These are phyloP conservation scores for Sarcophaga bullata DNA, from an alignment of 1,140 invertebrate genomes.

Conservation along the genomic window DNA sequence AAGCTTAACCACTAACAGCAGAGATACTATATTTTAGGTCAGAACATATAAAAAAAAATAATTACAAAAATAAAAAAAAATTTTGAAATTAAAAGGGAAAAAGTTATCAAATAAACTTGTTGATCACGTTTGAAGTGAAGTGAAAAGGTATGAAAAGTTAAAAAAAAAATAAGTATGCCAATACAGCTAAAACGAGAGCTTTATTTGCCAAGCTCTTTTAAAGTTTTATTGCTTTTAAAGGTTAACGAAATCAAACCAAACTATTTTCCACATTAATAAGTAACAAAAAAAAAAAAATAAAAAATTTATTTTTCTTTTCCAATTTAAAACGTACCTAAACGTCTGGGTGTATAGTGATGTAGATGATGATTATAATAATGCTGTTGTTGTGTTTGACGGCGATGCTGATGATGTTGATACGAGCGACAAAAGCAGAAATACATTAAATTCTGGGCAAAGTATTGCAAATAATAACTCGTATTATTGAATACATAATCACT, in stretches of 20 bases:
- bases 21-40: not conserved
- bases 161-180: no score
- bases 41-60: not conserved
- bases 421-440: slow-evolving; percentile 28
- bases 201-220: not conserved
- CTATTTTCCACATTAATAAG: no score
- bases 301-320: not conserved
- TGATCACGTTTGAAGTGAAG: not conserved
- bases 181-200: no score
- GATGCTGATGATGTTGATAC: slow-evolving; percentile 1
- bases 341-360: slow-evolving; percentile 14
- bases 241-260: no score
- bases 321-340: slow-evolving; percentile 33
- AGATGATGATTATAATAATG: slow-evolving; percentile 14
- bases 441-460: slow-evolving; percentile 30
- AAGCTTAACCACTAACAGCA: not conserved
- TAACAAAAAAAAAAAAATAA: no score
- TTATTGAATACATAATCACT: no score
- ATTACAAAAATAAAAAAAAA: slow-evolving; percentile 7
- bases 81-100: no score
- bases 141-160: no score
- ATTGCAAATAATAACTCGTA: slow-evolving; percentile 3
- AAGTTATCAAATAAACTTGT: no score
- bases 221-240: no score
- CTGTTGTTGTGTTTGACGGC: not conserved